These are phyloP conservation scores for Platypus cylindrus DNA, from an alignment of 2,888 invertebrate genomes.

Conservation along the genomic window DNA sequence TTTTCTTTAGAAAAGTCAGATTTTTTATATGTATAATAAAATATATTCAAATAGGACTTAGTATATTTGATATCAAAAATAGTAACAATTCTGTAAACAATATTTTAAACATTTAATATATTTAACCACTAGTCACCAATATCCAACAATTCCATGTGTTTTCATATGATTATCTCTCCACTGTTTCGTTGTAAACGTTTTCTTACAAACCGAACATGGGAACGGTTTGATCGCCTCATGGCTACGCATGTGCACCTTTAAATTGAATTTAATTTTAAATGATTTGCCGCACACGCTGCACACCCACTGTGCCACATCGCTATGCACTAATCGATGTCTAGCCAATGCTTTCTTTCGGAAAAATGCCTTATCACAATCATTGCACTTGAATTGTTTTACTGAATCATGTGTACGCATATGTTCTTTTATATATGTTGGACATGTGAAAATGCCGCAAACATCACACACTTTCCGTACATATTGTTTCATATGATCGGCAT, in stretches of 20 bases:
- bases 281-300: slow-evolving; percentile 40
- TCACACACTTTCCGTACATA: slow-evolving; percentile 13
- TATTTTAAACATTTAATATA: too few species aligned
- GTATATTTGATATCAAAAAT: too few species aligned
- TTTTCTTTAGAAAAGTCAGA: too few species aligned
- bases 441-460: slow-evolving; percentile 14
- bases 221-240: slow-evolving; percentile 19
- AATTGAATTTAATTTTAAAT: slow-evolving; percentile 35
- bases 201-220: slow-evolving; percentile 16
- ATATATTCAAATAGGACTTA: too few species aligned
- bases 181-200: slow-evolving; percentile 23
- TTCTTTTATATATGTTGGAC: slow-evolving; percentile 15
- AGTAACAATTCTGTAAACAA: neutral
- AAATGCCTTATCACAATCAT: slow-evolving; percentile 37
- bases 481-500: slow-evolving; percentile 11
- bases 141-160: slow-evolving; percentile 12
- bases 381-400: slow-evolving; percentile 34
- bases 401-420: slow-evolving; percentile 34
- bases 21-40: too few species aligned
- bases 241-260: slow-evolving; percentile 21
- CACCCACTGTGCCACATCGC: slow-evolving; percentile 15
- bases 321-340: slow-evolving; percentile 27
- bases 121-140: slow-evolving; percentile 5
- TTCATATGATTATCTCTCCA: slow-evolving; percentile 17
- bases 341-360: slow-evolving; percentile 36